Evolutionary conservation across 2,888 invertebrate genomes (phyloP).

Genomic region (Torymus auratus): DNA sequence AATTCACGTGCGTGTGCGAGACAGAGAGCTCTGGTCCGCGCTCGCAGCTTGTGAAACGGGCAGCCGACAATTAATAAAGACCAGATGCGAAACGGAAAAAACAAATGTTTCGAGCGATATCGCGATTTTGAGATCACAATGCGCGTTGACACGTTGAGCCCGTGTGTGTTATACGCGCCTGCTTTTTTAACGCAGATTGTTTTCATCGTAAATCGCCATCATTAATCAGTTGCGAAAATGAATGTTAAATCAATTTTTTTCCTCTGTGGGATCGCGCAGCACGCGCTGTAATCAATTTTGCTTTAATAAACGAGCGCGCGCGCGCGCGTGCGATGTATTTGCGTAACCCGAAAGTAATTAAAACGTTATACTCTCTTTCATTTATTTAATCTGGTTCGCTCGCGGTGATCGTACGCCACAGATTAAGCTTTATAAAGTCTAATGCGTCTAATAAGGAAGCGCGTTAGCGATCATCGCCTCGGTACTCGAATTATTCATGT

Average conservation of each 20-base stretch:
- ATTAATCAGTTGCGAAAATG: constrained; percentile 31
- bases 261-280: background rate
- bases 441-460: too few species aligned
- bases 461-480: background rate
- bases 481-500: constrained; percentile 27
- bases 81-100: background rate
- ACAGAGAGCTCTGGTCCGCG: background rate
- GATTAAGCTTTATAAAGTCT: background rate
- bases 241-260: constrained; percentile 41
- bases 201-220: constrained; percentile 21
- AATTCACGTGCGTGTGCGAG: too few species aligned
- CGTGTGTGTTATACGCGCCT: background rate
- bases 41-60: background rate
- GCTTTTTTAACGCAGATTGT: constrained; percentile 14
- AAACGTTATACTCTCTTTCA: constrained; percentile 45
- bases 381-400: constrained; percentile 41
- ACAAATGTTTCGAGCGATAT: background rate
- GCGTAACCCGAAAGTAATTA: constrained; percentile 59
- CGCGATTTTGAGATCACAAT: constrained; percentile 1
- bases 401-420: background rate
- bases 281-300: constrained; percentile 24
- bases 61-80: background rate
- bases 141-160: background rate
- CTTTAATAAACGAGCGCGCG: too few species aligned
- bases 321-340: background rate